phyloP scores from a whole-genome alignment of 2,113 vertebrate species.

The Zootoca vivipara region DNA sequence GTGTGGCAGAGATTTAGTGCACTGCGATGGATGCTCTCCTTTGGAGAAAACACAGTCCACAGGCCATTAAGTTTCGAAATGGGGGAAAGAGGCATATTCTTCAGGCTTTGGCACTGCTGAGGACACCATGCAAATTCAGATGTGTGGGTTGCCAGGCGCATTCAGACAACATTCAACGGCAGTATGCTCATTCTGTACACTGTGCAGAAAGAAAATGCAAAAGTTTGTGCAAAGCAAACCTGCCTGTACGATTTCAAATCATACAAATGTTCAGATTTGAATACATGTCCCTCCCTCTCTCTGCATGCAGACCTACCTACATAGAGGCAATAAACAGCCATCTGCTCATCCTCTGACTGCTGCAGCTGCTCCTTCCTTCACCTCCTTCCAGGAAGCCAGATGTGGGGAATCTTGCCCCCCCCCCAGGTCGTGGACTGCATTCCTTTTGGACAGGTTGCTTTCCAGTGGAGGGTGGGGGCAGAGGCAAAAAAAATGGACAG shows the following conservation, averaged over 20 bases:
- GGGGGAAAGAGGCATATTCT: slow-evolving; percentile 53
- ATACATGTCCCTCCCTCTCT: too few relatives aligned
- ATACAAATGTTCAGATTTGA: too few relatives aligned
- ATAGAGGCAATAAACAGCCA: too few relatives aligned
- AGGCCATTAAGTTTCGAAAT: slow-evolving; percentile 63
- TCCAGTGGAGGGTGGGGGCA: too few relatives aligned
- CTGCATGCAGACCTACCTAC: too few relatives aligned
- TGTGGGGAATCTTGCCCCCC: not conserved
- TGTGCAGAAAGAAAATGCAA: not conserved
- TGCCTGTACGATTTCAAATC: not conserved
- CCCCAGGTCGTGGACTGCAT: too few relatives aligned
- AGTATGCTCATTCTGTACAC: not conserved
- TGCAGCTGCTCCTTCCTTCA: not conserved
- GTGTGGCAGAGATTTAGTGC: slow-evolving; percentile 61
- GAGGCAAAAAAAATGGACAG: too few relatives aligned
- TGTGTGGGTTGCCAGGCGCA: slow-evolving; percentile 31
- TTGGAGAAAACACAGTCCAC: slow-evolving; percentile 58
- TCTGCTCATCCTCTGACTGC: not conserved
- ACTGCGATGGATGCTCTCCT: slow-evolving; percentile 52
- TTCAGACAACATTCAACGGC: not conserved
- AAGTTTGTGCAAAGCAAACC: too few relatives aligned
- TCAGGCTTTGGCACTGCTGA: slow-evolving; percentile 54
- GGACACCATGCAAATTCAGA: slow-evolving; percentile 49
- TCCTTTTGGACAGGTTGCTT: too few relatives aligned
- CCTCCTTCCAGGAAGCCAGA: not conserved